Conservation (phyloP, 2,888 invertebrate species). For the Rotaria macrura region DNA sequence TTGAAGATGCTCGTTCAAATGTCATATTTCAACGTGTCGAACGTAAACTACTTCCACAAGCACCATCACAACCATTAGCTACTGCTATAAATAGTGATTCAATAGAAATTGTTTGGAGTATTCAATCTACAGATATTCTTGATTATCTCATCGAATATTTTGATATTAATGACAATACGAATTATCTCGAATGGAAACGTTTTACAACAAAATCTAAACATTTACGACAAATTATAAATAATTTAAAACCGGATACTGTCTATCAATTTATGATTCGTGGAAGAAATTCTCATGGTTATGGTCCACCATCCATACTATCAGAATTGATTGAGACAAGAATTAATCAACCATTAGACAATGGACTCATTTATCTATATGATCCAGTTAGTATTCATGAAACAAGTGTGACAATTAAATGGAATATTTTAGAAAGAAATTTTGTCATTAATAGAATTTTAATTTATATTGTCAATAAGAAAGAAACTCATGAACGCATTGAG, state of each 20-base stretch:
- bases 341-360: slow-evolving; percentile 59
- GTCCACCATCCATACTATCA: slow-evolving; percentile 67
- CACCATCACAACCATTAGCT: slow-evolving; percentile 59
- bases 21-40: slow-evolving; percentile 60
- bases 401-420: not conserved
- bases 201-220: not conserved
- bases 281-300: slow-evolving; percentile 72
- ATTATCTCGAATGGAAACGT: not conserved
- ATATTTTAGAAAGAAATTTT: not conserved
- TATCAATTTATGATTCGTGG: slow-evolving; percentile 75
- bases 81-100: not conserved
- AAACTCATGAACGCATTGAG: not conserved
- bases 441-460: not conserved
- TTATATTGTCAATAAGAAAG: not conserved
- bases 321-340: slow-evolving; percentile 63
- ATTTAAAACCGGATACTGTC: slow-evolving; percentile 64
- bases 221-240: not conserved
- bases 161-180: not conserved
- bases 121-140: not conserved
- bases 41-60: slow-evolving; percentile 65
- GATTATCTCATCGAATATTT: slow-evolving; percentile 6
- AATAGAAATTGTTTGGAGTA: not conserved
- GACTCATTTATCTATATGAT: not conserved
- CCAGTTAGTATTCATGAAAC: not conserved
- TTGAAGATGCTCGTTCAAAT: slow-evolving; percentile 52